Percentiles rank a stretch among this genome's conserved stretches.
Evolutionary conservation across 2,113 vertebrate species (phyloP).

Genomic region (Vombatus ursinus): DNA sequence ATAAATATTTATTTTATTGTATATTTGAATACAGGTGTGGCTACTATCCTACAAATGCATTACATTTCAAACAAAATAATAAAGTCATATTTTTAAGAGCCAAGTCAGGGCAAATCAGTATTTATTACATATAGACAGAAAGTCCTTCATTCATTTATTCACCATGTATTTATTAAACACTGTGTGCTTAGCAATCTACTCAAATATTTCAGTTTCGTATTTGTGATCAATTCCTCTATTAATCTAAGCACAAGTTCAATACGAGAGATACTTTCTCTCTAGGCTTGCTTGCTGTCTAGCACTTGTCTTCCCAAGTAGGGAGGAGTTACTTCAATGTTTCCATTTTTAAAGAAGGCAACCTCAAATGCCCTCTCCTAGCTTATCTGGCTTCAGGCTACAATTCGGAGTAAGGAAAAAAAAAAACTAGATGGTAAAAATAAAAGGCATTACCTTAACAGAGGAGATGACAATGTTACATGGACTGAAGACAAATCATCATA

Average conservation of each 20-base stretch:
- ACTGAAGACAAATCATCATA: not conserved
- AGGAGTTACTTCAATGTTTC: not conserved
- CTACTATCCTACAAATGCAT: not conserved
- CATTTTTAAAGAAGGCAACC: conserved; percentile 1
- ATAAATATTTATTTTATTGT: not conserved
- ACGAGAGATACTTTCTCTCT: not conserved
- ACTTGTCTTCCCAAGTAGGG: not conserved
- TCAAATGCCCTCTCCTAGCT: not conserved
- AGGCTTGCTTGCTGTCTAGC: not conserved
- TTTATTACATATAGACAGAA: not conserved
- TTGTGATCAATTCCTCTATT: not conserved
- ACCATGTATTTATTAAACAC: not conserved
- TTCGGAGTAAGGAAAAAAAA: not conserved
- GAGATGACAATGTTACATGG: not conserved
- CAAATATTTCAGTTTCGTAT: not conserved
- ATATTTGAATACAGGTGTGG: not conserved
- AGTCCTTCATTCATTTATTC: not conserved
- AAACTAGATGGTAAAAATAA: not conserved
- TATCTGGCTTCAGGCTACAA: not conserved
- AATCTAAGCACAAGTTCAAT: not conserved
- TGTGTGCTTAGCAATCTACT: not conserved
- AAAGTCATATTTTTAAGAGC: not conserved
- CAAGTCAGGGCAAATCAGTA: not conserved
- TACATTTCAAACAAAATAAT: not conserved
- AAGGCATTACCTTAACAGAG: not conserved